Base-by-base conservation (phyloP, 2,113 vertebrate species). In the Picathartes gymnocephalus region DNA sequence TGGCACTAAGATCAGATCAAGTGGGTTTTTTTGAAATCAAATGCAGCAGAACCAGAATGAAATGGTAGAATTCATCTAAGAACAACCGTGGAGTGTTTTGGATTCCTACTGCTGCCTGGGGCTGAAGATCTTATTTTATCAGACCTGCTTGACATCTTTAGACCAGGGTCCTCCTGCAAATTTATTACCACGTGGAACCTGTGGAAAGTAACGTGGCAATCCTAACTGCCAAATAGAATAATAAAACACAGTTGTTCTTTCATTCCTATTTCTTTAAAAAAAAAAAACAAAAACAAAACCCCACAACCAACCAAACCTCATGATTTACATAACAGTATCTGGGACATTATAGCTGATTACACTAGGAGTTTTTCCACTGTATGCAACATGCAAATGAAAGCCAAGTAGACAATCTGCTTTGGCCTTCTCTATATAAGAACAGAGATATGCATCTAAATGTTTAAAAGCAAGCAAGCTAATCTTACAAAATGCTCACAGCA, bases 1-100 rank as follows among this genome's bases (percentile, higher is more conserved):
- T 94, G 92, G 93, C 88, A 96, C 70, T 68, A 64, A 31, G 64
- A 81, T 95, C 78, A 88, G 82, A 94, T 94, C 82, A 58, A 72
- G 81, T 56, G 53, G 31, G 23, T 1, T 78, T 65, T 91, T 90
- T 64, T 62, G 8, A 62, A 76, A 68, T 77, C 45, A 65, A 54
- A 70, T 35, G 42, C 56, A 50, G 62, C 54, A 88, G 80, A 88
- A 93, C 1, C 10, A 47, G 56, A 58, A 68, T 44, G 74, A 88
- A 96, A 71, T n/a, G 28, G 57, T 39, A 56, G 45, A 65, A 84
- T 68, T 95, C 42, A 71, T 71, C 77, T 73, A 51, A 81, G 82
- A 85, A 85, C 53, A 96, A 78, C 57, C 72, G 68, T 51, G 28
- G 40, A 70, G 30, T 62, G 37, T 65, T 88, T 71, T 65, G 35